Evolutionary conservation across 2,113 vertebrate genomes (phyloP).

Genomic region (Boulengeromyrus knoepffleri): DNA sequence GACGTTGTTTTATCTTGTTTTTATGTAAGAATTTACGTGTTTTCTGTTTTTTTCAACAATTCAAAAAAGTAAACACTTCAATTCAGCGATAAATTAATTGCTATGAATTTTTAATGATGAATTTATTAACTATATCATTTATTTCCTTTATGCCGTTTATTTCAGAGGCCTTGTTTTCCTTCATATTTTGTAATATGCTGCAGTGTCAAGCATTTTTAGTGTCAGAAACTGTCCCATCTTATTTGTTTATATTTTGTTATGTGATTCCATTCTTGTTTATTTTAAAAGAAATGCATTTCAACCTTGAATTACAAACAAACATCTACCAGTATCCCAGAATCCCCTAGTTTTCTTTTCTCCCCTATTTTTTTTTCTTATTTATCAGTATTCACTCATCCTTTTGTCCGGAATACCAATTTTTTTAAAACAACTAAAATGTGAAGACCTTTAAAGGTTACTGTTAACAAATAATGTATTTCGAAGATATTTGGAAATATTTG

Average conservation of each 20-base stretch:
- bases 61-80: background rate
- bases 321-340: background rate
- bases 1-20: background rate
- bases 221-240: background rate
- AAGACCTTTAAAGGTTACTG: background rate
- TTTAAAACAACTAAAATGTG: background rate
- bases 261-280: background rate
- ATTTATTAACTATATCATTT: background rate
- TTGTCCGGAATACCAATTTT: background rate
- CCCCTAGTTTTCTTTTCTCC: background rate
- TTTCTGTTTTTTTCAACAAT: background rate
- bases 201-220: background rate
- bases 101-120: background rate
- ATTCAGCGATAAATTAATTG: background rate
- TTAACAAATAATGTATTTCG: background rate
- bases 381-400: background rate
- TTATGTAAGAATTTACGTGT: background rate
- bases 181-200: constrained; percentile 5
- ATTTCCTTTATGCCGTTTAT: constrained; percentile 26
- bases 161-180: constrained; percentile 42
- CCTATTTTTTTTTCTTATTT: background rate
- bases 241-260: background rate
- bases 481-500: background rate
- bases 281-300: background rate
- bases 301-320: background rate